A percentile compares a stretch with the other conserved stretches of the same genome.
These are phyloP conservation scores for Synergus japonicus DNA, from an alignment of 2,888 invertebrate genomes.

Conservation along the genomic window DNA sequence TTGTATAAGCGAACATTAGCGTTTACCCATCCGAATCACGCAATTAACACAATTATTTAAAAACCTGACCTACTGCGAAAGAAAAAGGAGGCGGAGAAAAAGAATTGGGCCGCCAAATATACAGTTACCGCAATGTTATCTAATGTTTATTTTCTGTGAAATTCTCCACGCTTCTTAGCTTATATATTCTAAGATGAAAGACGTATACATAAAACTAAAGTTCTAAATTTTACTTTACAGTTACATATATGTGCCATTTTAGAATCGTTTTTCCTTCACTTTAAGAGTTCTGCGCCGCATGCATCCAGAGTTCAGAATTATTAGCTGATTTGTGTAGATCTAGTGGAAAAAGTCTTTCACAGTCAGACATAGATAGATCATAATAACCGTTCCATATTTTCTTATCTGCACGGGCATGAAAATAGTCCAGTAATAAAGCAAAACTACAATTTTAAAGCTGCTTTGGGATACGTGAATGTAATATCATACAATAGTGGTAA, in stretches of 20 bases:
- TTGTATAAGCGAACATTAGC: too few species aligned
- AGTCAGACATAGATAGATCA: not conserved
- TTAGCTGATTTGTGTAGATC: not conserved
- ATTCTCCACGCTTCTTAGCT: slow-evolving; percentile 34
- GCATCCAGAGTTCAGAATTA: slow-evolving; percentile 7
- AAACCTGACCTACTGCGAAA: slow-evolving; percentile 31
- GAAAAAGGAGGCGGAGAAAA: slow-evolving; percentile 21
- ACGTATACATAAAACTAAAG: slow-evolving; percentile 38
- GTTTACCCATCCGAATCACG: not conserved
- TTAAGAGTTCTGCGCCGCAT: not conserved
- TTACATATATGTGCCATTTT: slow-evolving; percentile 52
- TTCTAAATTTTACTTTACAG: slow-evolving; percentile 58
- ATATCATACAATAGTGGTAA: too few species aligned
- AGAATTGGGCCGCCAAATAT: slow-evolving; percentile 36
- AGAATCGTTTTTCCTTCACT: slow-evolving; percentile 3
- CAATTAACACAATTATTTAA: not conserved
- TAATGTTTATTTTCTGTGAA: slow-evolving; percentile 61
- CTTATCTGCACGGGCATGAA: not conserved
- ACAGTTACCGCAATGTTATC: slow-evolving; percentile 53
- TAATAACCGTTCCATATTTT: not conserved
- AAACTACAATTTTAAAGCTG: too few species aligned
- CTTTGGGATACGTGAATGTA: too few species aligned
- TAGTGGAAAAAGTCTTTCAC: not conserved
- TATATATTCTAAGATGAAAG: not conserved
- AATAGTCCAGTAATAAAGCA: too few species aligned